Base-by-base conservation (phyloP, 64 coral and sea anemone genomes). In the Pocillopora verrucosa region DNA sequence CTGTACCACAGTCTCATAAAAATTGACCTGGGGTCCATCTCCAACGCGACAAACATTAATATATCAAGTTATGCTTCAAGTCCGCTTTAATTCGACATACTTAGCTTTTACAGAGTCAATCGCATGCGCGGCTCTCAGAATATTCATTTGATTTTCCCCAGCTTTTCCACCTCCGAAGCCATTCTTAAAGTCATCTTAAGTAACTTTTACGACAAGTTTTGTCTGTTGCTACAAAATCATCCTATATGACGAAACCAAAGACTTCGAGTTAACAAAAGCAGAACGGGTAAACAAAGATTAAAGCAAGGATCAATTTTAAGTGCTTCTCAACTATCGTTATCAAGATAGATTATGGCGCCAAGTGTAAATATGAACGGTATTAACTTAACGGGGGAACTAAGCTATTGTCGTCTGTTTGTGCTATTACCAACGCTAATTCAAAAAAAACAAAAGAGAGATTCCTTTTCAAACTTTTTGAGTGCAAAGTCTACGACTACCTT, bases 291-390 rank as follows among this genome's bases (percentile, higher is more conserved):
- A 63, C 51, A 60, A 22, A 60, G 26, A 15, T 60, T 11, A 58
- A 63, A 85, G 61, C 16, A 56, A 26, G 65, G 82, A 85, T 85
- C 72, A 85, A 81, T 10, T 10, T 11, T 30, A 41, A 85, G 82
- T 10, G 4, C 82, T 70, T 57, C 80, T 67, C 61, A 83, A 67
- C 80, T 4, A 16, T 56, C 15, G 15, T 37, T 25, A 65, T 72
- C 22, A 85, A 45, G 10, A 26, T 13, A 41, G 82, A 85, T 85
- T 85, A 85, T 26, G 3, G 3, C 14, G 57, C 22, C 30, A 56
- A 45, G 34, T 57, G 2, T 45, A 85, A 72, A 57, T 65, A 85
- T 72, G 65, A 20, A 70, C 65, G 22, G 67, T 25, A 70, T 72
- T 72, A 65, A 25, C 82, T 72, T 30, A 19, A 65, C 11, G 82